These are phyloP conservation scores for Conger conger DNA, from an alignment of 2,113 vertebrate genomes.

Conservation along the genomic window DNA sequence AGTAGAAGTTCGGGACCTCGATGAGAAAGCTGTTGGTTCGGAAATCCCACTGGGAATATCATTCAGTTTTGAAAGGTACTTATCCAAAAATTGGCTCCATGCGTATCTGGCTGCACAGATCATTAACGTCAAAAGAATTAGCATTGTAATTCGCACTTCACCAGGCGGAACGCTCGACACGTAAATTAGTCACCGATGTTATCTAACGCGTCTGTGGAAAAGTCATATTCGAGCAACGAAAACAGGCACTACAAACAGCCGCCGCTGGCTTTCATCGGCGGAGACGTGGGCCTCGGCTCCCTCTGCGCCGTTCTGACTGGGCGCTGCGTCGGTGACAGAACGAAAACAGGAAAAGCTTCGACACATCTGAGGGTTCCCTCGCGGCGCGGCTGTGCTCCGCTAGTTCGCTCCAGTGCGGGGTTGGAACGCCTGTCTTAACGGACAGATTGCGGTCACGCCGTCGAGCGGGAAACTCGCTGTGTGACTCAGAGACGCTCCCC, in stretches of 20 bases:
- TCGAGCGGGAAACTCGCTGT: not conserved
- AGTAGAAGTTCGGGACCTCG: not conserved
- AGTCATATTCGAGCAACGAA: not conserved
- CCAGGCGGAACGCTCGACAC: not conserved
- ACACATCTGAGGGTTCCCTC: not conserved
- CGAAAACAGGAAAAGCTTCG: not conserved
- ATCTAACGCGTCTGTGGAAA: not conserved
- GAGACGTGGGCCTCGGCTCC: not conserved
- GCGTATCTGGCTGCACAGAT: too few relatives aligned
- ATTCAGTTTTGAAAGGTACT: not conserved
- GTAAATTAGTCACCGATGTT: not conserved
- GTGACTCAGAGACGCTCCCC: not conserved
- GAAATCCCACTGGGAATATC: not conserved
- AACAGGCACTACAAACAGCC: not conserved
- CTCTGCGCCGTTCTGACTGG: too few relatives aligned
- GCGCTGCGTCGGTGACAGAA: not conserved
- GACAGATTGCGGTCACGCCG: not conserved
- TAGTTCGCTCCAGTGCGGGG: not conserved
- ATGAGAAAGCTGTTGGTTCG: not conserved
- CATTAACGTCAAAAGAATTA: not conserved
- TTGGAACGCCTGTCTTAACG: not conserved
- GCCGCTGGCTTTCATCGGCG: not conserved
- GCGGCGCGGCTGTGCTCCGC: not conserved
- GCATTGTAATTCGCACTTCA: not conserved
- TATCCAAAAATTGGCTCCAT: too few relatives aligned